These are phyloP conservation scores for Tetragnatha versicolor DNA, from an alignment of 1,140 invertebrate genomes.

Conservation along the genomic window DNA sequence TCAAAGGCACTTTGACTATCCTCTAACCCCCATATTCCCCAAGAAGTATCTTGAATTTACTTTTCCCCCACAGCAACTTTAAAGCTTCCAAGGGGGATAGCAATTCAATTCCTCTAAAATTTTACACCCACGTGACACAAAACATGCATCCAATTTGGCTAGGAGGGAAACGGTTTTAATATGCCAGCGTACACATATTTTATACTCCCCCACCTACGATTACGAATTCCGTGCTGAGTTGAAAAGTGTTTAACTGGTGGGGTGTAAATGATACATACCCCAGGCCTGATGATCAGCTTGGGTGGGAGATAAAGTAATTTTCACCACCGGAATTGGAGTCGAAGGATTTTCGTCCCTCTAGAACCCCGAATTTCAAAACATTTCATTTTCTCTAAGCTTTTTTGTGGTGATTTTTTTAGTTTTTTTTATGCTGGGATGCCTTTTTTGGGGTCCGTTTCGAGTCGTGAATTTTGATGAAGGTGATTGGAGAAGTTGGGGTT, in stretches of 20 bases:
- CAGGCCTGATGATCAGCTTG: conserved; percentile 13
- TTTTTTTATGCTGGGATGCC: background rate
- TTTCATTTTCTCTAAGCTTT: conserved; percentile 12
- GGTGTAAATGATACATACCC: conserved; percentile 38
- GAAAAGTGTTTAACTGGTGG: conserved; percentile 31
- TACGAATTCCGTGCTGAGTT: conserved; percentile 12
- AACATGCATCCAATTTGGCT: conserved; percentile 20
- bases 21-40: too few relatives aligned
- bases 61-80: too few relatives aligned
- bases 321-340: conserved; percentile 13
- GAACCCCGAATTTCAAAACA: conserved; percentile 12
- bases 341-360: background rate
- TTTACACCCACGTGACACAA: conserved; percentile 14
- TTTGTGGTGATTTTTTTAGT: too few relatives aligned
- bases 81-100: too few relatives aligned
- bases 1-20: too few relatives aligned
- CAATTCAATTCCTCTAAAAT: conserved; percentile 16
- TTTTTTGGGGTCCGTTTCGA: background rate
- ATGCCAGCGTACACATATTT: conserved; percentile 7
- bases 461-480: background rate
- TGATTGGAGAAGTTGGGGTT: too few relatives aligned
- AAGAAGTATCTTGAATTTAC: too few relatives aligned
- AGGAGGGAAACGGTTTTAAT: conserved; percentile 2
- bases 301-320: conserved; percentile 15
- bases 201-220: background rate